These are phyloP conservation scores for Epinephelus lanceolatus DNA, from an alignment of 2,113 vertebrate genomes.

Conservation along the genomic window DNA sequence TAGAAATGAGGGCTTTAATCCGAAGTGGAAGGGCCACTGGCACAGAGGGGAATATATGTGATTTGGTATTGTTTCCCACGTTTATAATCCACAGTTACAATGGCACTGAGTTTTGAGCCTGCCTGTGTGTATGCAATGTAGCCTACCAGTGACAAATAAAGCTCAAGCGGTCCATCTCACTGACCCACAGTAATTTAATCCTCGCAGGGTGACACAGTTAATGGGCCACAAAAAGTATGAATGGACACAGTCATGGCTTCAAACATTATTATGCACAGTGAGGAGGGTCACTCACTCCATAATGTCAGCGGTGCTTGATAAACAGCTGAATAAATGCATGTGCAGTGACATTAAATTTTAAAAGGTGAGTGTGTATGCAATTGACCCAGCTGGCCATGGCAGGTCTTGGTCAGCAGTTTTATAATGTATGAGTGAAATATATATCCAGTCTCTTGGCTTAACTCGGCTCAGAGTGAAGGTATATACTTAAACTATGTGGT, in stretches of 20 bases:
- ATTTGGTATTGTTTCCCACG: slow-evolving; percentile 43
- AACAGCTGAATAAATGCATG: slow-evolving; percentile 35
- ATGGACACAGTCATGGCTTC: slow-evolving; percentile 25
- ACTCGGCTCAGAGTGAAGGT: background rate
- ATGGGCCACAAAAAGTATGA: slow-evolving; percentile 17
- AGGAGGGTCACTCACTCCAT: background rate
- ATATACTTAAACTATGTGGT: background rate
- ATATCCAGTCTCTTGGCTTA: background rate
- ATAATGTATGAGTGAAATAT: slow-evolving; percentile 26
- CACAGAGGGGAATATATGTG: slow-evolving; percentile 38
- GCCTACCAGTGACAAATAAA: background rate
- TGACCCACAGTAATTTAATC: slow-evolving; percentile 36
- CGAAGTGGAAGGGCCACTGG: slow-evolving; percentile 46
- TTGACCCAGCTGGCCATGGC: slow-evolving; percentile 17
- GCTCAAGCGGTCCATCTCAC: slow-evolving; percentile 11
- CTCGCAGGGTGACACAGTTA: slow-evolving; percentile 12
- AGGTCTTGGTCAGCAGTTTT: slow-evolving; percentile 50
- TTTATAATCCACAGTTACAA: slow-evolving; percentile 45
- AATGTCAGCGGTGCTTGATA: background rate
- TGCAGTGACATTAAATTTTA: slow-evolving; percentile 44
- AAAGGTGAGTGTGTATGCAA: slow-evolving; percentile 12
- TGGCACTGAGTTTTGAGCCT: background rate
- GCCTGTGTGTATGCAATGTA: slow-evolving; percentile 14
- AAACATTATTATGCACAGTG: slow-evolving; percentile 24
- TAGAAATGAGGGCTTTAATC: slow-evolving; percentile 76